Evolutionary conservation across 1,140 invertebrate genomes (phyloP), one percentile per base, ranked within the genome.

Genomic region (Diploscapter pachys): DNA sequence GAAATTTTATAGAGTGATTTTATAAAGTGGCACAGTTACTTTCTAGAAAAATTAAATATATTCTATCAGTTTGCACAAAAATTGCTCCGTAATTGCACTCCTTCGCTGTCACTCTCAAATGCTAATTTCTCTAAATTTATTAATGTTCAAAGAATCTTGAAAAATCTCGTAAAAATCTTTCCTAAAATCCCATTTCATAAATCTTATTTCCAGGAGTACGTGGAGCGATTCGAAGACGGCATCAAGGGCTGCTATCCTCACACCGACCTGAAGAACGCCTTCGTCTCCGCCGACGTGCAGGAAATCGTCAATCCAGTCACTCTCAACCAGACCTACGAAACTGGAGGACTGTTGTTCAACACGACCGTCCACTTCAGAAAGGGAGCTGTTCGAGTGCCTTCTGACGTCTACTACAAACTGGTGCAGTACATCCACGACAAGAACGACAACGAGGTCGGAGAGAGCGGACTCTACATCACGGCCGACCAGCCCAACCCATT

Each of bases 281-380:
- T 85, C 69, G 82, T 85, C 48, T 73, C 75, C 52, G 79, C 79
- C 31, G 83, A 85, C 75, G 84, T 85, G 6, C 85, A 85, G 66
- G 83, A 85, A 13, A 85, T 85, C 67, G 50, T 81, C 5, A 81
- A 85, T 63, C 83, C 83, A 64, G 80, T 77, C 56, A 48, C 70
- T 50, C 71, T 85, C n/a, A 85, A 85, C 68, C 80, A 79, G 8
- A 81, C 69, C 61, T 82, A 77, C 77, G 84, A 86, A 59, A 85
- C 73, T 49, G 83, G 83, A n/a, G 31, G 31, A 31, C 71, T 80
- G 48, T 66, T 86, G 11, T 86, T 79, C 73, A 84, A 84, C 55
- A 73, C 82, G 9, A 84, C 83, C 6, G 81, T 84, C 77, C 73
- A 85, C 73, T 84, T 84, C 79, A 73, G 82, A 70, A 83, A 85